Conservation (phyloP, 64 coral and sea anemone species). For the Pocillopora damicornis region DNA sequence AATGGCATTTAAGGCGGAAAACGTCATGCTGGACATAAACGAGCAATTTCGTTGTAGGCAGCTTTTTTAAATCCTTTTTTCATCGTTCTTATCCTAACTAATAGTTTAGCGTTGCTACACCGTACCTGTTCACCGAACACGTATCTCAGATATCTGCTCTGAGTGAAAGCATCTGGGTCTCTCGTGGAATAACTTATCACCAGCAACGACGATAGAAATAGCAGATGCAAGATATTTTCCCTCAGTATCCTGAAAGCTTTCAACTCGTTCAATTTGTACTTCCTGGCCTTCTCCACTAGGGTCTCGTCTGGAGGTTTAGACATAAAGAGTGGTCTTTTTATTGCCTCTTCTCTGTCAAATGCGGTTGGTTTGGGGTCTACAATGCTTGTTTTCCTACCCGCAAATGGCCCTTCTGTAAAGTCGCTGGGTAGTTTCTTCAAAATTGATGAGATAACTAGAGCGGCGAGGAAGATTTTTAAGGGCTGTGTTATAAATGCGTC, state of each 20-base stretch:
- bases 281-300: slow-evolving; percentile 37
- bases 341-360: not conserved
- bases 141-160: slow-evolving; percentile 43
- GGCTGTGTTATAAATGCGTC: slow-evolving; percentile 60
- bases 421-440: slow-evolving; percentile 41
- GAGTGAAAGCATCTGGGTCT: slow-evolving; percentile 47
- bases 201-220: slow-evolving; percentile 51
- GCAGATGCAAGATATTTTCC: slow-evolving; percentile 53
- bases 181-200: slow-evolving; percentile 55
- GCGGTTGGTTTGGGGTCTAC: not conserved
- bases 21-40: no score
- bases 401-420: not conserved
- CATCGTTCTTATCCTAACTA: no score
- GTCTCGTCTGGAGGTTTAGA: slow-evolving; percentile 48
- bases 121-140: slow-evolving; percentile 47
- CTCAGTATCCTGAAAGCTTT: slow-evolving; percentile 38
- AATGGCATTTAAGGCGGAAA: no score
- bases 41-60: no score
- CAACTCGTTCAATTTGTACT: slow-evolving; percentile 47
- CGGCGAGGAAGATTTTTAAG: slow-evolving; percentile 46
- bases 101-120: not conserved
- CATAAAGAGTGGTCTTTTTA: not conserved
- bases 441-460: slow-evolving; percentile 31
- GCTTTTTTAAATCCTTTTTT: no score
- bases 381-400: not conserved